Evolutionary conservation across 2,888 invertebrate species (phyloP).

Genomic region (Ariolimax columbianus): DNA sequence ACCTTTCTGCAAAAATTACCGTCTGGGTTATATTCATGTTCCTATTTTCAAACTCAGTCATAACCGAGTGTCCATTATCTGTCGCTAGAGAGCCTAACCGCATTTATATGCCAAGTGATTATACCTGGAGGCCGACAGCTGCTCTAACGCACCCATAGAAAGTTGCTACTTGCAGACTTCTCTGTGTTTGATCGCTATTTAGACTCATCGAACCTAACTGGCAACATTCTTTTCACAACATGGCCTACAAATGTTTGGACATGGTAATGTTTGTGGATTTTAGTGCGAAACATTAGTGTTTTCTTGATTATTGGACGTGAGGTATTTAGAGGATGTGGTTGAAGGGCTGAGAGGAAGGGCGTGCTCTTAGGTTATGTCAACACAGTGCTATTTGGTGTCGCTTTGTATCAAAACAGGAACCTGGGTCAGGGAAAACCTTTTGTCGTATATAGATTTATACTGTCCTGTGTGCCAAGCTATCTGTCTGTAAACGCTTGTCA

Average conservation of each 20-base stretch:
- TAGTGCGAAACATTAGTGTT: background rate
- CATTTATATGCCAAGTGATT: background rate
- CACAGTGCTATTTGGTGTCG: background rate
- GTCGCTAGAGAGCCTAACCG: background rate
- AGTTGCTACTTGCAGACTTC: background rate
- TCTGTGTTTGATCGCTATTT: background rate
- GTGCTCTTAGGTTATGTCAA: background rate
- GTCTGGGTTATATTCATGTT: too few species aligned
- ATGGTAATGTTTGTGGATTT: conserved; percentile 3
- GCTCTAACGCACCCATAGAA: background rate
- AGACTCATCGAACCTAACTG: background rate
- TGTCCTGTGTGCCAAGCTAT: background rate
- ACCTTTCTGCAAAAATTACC: too few species aligned
- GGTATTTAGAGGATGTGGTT: background rate
- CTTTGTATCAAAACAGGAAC: background rate
- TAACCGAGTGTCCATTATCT: background rate
- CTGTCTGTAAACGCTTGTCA: background rate
- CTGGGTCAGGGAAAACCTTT: background rate
- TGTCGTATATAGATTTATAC: background rate
- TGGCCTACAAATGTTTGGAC: background rate
- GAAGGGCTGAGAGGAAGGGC: background rate
- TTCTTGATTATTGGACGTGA: background rate
- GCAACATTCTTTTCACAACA: background rate
- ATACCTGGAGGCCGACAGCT: background rate
- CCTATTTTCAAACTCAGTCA: background rate